These are phyloP conservation scores for Cynaeus angustus DNA, from an alignment of 2,888 invertebrate genomes.

Conservation along the genomic window DNA sequence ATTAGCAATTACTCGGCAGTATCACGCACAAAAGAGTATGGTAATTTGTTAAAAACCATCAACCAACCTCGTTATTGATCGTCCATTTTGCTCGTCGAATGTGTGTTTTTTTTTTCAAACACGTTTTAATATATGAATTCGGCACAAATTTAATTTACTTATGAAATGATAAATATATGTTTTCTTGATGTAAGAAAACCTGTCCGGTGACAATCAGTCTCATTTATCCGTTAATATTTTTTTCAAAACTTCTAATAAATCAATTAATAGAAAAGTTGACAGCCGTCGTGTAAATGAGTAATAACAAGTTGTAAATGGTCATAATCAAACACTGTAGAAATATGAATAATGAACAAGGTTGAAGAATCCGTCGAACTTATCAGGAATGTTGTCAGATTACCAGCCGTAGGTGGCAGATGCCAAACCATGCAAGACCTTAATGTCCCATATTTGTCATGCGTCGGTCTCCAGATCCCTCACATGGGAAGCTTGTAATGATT, in stretches of 20 bases:
- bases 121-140: constrained; percentile 15
- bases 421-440: constrained; percentile 58
- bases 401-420: constrained; percentile 63
- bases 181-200: constrained; percentile 37
- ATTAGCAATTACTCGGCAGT: constrained; percentile 32
- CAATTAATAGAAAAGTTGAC: constrained; percentile 59
- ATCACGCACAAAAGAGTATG: constrained; percentile 27
- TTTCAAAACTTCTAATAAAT: constrained; percentile 42
- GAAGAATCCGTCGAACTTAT: constrained; percentile 65
- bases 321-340: constrained; percentile 58
- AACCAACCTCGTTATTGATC: constrained; percentile 17
- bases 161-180: constrained; percentile 19
- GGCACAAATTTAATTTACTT: constrained; percentile 14
- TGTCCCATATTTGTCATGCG: constrained; percentile 64
- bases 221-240: constrained; percentile 33
- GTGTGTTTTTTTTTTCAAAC: constrained; percentile 1
- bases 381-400: constrained; percentile 67
- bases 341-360: constrained; percentile 63
- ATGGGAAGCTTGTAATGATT: constrained; percentile 61
- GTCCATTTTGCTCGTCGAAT: constrained; percentile 7
- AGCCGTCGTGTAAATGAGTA: constrained; percentile 56
- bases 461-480: constrained; percentile 56
- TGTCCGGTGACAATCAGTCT: constrained; percentile 41
- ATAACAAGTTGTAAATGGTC: constrained; percentile 57
- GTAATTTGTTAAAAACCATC: constrained; percentile 29